Conservation (phyloP, 2,113 vertebrate genomes). For the Halichoerus grypus region DNA sequence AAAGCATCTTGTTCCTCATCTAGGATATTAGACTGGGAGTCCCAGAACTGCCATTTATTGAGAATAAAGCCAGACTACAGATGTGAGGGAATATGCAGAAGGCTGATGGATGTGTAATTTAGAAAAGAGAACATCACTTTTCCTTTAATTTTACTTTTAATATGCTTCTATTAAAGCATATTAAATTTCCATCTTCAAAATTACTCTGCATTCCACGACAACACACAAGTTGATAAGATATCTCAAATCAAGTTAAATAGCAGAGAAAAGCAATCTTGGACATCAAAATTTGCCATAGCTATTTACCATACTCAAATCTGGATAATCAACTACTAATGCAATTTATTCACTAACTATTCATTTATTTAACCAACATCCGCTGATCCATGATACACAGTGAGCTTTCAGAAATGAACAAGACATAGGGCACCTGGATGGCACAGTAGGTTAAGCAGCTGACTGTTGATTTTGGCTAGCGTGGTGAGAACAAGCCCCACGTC, state of each 20-base stretch:
- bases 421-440: not conserved
- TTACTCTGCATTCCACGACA: not conserved
- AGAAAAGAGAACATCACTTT: not conserved
- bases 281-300: not conserved
- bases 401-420: not conserved
- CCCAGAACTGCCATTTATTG: conserved; percentile 49
- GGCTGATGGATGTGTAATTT: not conserved
- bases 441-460: not conserved
- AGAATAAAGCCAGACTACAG: conserved; percentile 49
- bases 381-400: not conserved
- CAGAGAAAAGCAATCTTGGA: not conserved
- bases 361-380: not conserved
- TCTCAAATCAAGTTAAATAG: not conserved
- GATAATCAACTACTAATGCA: not conserved
- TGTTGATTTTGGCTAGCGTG: not conserved
- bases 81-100: not conserved
- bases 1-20: conserved; percentile 58
- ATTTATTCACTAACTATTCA: not conserved
- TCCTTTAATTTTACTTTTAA: conserved; percentile 28
- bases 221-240: not conserved
- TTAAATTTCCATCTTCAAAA: not conserved
- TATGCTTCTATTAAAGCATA: conserved; percentile 23
- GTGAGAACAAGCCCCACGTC: not conserved
- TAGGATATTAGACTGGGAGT: conserved; percentile 70
- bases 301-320: conserved; percentile 12